phyloP scores from a whole-genome alignment of 2,113 vertebrate species.

The Pollachius pollachius region DNA sequence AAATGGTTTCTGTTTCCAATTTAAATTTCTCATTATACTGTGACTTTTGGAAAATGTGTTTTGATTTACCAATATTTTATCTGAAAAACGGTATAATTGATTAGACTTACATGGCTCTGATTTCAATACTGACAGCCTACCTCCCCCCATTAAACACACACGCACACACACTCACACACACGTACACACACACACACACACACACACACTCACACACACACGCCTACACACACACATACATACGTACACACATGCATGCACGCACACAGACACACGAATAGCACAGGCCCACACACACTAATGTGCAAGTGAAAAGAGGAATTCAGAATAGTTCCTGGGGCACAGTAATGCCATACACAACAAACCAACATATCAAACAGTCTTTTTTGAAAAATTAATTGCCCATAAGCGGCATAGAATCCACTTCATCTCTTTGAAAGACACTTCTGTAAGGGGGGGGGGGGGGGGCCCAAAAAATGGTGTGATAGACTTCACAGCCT shows the following conservation, averaged over 20 bases:
- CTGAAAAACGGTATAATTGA: constrained; percentile 75
- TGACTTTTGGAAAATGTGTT: constrained; percentile 78
- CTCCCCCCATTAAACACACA: constrained; percentile 6
- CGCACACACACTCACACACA: constrained; percentile 10
- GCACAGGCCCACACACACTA: neutral
- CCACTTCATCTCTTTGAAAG: constrained; percentile 67
- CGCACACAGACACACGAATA: constrained; percentile 4
- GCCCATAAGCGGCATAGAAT: constrained; percentile 64
- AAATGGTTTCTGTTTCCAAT: constrained; percentile 76
- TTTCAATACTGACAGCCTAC: constrained; percentile 70
- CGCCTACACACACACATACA: neutral
- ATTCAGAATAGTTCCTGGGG: constrained; percentile 61
- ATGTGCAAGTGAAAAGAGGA: constrained; percentile 43
- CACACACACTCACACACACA: constrained; percentile 3
- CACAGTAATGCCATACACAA: constrained; percentile 67
- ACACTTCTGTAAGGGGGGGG: constrained; percentile 47
- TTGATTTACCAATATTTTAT: constrained; percentile 76
- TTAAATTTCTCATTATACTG: constrained; percentile 79
- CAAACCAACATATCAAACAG: constrained; percentile 68
- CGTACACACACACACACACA: constrained; percentile 14
- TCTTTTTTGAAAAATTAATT: constrained; percentile 65
- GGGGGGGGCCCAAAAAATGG: constrained; percentile 45
- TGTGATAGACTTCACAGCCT: constrained; percentile 68
- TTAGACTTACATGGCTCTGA: constrained; percentile 77
- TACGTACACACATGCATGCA: constrained; percentile 6